phyloP scores from a whole-genome alignment of 2,113 vertebrate species.

The Pelecanus crispus region DNA sequence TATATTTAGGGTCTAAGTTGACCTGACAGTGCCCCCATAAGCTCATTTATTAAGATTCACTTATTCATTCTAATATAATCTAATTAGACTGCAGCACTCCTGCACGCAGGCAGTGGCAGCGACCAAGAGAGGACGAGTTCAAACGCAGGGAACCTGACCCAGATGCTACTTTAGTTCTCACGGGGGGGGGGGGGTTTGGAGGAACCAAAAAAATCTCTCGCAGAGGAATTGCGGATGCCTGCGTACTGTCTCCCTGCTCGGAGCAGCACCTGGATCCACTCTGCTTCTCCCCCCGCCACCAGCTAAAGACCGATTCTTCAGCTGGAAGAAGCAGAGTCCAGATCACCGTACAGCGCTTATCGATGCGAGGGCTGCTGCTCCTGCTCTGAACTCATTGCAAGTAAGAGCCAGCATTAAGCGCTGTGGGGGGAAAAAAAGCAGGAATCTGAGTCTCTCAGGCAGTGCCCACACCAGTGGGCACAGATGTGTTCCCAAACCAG shows the following conservation, averaged over 20 bases:
- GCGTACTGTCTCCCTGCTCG: rapidly evolving
- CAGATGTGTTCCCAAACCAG: background rate
- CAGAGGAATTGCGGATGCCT: background rate
- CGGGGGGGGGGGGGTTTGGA: rapidly evolving
- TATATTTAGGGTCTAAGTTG: slow-evolving; percentile 29
- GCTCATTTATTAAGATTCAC: slow-evolving; percentile 56
- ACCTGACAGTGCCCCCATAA: slow-evolving; percentile 24
- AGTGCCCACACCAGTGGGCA: background rate
- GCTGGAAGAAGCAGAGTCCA: background rate
- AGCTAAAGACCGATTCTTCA: background rate
- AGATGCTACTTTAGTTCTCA: background rate
- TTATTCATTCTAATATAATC: slow-evolving; percentile 42
- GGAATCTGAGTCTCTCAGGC: background rate
- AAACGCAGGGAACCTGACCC: background rate
- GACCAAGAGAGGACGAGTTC: background rate
- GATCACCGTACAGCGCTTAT: rapidly evolving
- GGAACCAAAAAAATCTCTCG: background rate
- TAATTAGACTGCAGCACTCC: slow-evolving; percentile 31
- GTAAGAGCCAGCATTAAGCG: background rate
- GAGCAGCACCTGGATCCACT: background rate
- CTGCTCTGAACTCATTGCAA: background rate
- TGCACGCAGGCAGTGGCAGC: background rate
- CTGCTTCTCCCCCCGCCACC: background rate
- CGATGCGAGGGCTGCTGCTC: rapidly evolving
- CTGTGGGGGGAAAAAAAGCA: rapidly evolving